Conservation (phyloP, 2,888 invertebrate species). For the Tromatobia lineatoria region DNA sequence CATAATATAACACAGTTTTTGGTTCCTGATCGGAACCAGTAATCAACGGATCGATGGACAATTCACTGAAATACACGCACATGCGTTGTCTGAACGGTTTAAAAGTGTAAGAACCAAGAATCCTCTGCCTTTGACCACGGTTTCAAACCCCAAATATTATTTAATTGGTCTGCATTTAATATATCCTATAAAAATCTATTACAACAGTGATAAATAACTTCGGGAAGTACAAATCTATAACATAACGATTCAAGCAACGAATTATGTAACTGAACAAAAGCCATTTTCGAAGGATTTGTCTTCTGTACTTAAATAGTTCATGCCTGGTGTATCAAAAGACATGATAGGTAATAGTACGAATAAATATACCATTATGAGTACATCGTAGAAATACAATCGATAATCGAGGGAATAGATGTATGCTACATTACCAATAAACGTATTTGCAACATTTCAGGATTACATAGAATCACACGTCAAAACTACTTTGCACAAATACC, state of each 20-base stretch:
- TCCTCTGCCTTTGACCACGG: too few relatives aligned
- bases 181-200: too few relatives aligned
- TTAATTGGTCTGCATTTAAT: not conserved
- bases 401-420: not conserved
- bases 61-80: not conserved
- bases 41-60: not conserved
- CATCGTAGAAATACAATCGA: not conserved
- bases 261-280: too few relatives aligned
- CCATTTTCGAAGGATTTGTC: too few relatives aligned
- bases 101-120: not conserved
- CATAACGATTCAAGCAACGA: too few relatives aligned
- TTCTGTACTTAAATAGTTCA: too few relatives aligned
- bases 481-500: not conserved
- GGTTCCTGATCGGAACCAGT: not conserved
- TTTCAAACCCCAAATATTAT: not conserved
- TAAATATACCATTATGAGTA: not conserved
- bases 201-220: too few relatives aligned
- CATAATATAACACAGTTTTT: not conserved
- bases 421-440: too few relatives aligned
- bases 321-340: not conserved
- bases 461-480: not conserved
- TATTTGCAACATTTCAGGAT: not conserved
- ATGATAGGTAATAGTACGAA: not conserved
- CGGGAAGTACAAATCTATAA: too few relatives aligned
- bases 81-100: not conserved